Evolutionary conservation across 2,113 vertebrate genomes (phyloP).

Genomic region (Chaetodon auriga): DNA sequence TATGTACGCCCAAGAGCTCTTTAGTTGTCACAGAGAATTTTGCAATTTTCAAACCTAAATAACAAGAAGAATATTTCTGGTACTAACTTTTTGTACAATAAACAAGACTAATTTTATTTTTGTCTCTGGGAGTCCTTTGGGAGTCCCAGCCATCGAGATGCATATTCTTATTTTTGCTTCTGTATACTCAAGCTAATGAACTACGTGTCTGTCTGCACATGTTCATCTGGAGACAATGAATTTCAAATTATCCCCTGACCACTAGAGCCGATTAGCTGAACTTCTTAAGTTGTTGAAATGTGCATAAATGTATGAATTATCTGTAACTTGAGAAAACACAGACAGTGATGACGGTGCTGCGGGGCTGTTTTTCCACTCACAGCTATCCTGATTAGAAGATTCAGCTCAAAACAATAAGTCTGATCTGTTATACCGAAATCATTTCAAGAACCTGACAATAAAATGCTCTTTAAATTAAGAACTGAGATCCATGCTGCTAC

Average conservation of each 20-base stretch:
- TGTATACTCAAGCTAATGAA: too few relatives aligned
- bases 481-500: background rate
- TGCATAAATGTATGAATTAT: constrained; percentile 39
- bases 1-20: background rate
- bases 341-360: background rate
- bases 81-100: background rate
- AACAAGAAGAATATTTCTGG: background rate
- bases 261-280: constrained; percentile 17
- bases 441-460: constrained; percentile 6
- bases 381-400: background rate
- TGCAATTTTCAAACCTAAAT: background rate
- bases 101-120: constrained; percentile 8
- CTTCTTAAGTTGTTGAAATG: constrained; percentile 6
- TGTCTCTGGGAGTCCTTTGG: background rate
- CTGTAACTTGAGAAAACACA: background rate
- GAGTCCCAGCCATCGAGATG: background rate
- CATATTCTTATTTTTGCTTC: too few relatives aligned
- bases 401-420: background rate
- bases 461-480: constrained; percentile 10
- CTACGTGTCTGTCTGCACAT: constrained; percentile 21
- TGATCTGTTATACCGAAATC: background rate
- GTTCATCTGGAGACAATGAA: constrained; percentile 43
- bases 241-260: constrained; percentile 30
- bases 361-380: background rate
- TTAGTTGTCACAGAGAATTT: constrained; percentile 1